Evolutionary conservation across 2,888 invertebrate genomes (phyloP).

Genomic region (Noctuana brunneofusca): DNA sequence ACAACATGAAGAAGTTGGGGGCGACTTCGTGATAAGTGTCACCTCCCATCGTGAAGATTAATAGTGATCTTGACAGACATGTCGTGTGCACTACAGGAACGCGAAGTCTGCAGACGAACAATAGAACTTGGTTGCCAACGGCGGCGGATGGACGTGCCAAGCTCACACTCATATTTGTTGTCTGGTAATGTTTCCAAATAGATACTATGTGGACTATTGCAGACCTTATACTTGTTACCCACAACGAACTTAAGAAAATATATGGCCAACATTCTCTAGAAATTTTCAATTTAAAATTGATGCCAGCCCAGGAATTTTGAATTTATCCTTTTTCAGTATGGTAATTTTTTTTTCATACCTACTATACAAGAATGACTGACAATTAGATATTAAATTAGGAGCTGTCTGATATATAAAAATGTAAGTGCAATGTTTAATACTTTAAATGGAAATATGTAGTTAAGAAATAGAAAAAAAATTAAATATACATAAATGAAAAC

Average conservation of each 20-base stretch:
- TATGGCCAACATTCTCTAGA: neutral
- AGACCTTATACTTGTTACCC: too few species aligned
- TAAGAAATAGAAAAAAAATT: too few species aligned
- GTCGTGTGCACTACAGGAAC: constrained; percentile 53
- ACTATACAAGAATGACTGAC: too few species aligned
- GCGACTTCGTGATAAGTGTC: constrained; percentile 40
- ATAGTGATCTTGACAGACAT: constrained; percentile 71
- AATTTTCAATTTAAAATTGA: neutral
- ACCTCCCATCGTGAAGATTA: constrained; percentile 56
- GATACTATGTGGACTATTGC: constrained; percentile 20
- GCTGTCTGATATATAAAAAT: too few species aligned
- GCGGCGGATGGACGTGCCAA: constrained; percentile 55
- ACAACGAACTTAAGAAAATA: too few species aligned
- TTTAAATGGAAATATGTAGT: too few species aligned
- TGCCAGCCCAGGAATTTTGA: neutral
- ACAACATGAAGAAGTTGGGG: constrained; percentile 39
- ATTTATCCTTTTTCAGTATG: too few species aligned
- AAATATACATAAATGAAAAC: too few species aligned
- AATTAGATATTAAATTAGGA: too few species aligned
- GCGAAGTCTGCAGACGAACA: constrained; percentile 51
- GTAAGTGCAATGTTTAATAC: too few species aligned
- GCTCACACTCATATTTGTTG: constrained; percentile 54
- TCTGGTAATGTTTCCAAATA: constrained; percentile 46
- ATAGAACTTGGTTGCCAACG: constrained; percentile 48
- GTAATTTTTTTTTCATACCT: too few species aligned